Percentiles rank a stretch among this genome's conserved stretches.
These are phyloP conservation scores for Harlomillsia oculata DNA, from an alignment of 1,140 invertebrate species.

Conservation along the genomic window DNA sequence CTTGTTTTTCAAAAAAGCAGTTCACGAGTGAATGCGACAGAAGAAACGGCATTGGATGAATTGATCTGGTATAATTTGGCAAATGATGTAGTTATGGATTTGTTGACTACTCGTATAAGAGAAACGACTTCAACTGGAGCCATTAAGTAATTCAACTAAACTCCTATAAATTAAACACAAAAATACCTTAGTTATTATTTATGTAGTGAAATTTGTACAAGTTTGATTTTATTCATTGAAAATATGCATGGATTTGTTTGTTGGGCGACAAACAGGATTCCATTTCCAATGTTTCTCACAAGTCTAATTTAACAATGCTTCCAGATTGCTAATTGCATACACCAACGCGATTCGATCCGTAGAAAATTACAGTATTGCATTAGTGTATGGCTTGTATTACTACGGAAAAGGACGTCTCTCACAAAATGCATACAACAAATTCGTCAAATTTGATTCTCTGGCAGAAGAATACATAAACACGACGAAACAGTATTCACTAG, in stretches of 20 bases:
- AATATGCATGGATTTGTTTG: no score
- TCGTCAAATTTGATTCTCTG: constrained; percentile 37
- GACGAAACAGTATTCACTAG: constrained; percentile 37
- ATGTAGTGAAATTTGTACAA: no score
- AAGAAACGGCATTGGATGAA: constrained; percentile 35
- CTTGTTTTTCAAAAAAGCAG: constrained; percentile 8
- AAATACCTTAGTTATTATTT: no score
- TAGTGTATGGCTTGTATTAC: constrained; percentile 41
- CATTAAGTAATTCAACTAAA: constrained; percentile 38
- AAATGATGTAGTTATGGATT: constrained; percentile 38
- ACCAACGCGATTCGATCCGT: constrained; percentile 41
- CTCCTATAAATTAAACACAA: no score
- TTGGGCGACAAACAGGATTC: no score
- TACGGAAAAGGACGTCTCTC: constrained; percentile 39
- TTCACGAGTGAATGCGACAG: constrained; percentile 11
- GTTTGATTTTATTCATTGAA: no score
- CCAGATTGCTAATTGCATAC: constrained; percentile 40
- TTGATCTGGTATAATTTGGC: constrained; percentile 38
- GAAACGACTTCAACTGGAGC: constrained; percentile 36
- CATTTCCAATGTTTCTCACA: no score
- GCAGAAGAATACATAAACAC: constrained; percentile 39
- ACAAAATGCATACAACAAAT: constrained; percentile 35
- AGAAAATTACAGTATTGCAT: constrained; percentile 41
- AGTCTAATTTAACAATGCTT: no score
- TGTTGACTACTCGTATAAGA: constrained; percentile 36